Base-by-base conservation (phyloP, 2,113 vertebrate genomes). In the Macrotus californicus region DNA sequence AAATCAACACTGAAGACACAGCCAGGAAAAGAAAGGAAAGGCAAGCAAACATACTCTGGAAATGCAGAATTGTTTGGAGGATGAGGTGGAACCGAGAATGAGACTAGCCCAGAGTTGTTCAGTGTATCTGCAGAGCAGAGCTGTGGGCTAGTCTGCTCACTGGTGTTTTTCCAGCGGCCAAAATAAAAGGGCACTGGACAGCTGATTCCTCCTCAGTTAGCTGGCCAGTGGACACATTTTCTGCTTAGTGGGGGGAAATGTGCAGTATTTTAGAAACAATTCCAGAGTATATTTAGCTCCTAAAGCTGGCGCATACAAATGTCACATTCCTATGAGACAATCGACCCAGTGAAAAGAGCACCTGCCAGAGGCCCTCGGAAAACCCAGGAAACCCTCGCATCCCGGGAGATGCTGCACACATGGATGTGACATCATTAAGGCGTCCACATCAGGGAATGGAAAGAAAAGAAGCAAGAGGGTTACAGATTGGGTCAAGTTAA, bases 211-310 rank as follows among this genome's bases (percentile, higher is more conserved):
- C 94, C 94, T 96, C 52, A 92, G 96, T n/a, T 85, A 91, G 92
- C 59, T 89, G 94, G 80, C 94, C 97, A 86, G 83, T 54, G 31
- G 95, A 88, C 94, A 96, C 79, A 92, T 97, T 98, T 98, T 98
- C 75, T 96, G 97, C 96, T 97, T 97, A 93, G 95, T 26, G 31
- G 98, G 97, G 97, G 97, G 95, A 97, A 98, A 97, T 90, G 56
- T 84, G 81, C 85, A 89, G 94, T 79, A 94, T 96, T 95, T 97
- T 72, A 95, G 97, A 96, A 98, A 97, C 97, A 98, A 98, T 99
- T 98, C 99, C 98, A 99, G 99, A 99, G 99, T 99, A 99, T 99
- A 99, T 99, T 99, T 99, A 99, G 99, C 98, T 98, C 98, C 98
- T 97, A 98, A 98, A 99, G 98, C 98, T 97, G 97, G 96, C 94